Conservation (phyloP, 2,113 vertebrate genomes). For the Gopherus evgoodei region DNA sequence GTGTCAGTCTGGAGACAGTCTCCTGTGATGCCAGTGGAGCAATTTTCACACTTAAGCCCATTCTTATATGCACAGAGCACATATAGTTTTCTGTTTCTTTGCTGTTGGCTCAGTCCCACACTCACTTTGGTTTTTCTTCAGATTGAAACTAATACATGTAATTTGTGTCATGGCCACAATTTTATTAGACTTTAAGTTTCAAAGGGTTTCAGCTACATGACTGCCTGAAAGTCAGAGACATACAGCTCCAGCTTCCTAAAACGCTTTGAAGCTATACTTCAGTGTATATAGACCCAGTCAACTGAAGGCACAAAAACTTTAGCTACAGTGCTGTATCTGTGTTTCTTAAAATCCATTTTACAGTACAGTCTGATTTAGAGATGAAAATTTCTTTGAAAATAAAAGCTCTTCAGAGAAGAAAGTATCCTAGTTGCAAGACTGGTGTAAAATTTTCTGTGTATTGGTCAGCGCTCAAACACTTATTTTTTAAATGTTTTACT, state of each 20-base stretch:
- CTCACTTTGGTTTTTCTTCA: not conserved
- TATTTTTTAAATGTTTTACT: slow-evolving; percentile 30
- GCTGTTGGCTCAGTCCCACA: not conserved
- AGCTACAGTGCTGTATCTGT: not conserved
- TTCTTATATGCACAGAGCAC: not conserved
- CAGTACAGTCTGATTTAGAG: not conserved
- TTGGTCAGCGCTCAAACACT: slow-evolving; percentile 28
- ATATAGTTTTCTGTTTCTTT: too few species aligned
- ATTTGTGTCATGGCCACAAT: not conserved
- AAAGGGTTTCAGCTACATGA: not conserved
- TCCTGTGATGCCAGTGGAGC: not conserved
- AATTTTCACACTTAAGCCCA: not conserved
- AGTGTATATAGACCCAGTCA: not conserved
- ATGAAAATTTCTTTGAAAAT: not conserved
- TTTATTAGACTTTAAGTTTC: not conserved
- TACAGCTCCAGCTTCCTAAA: not conserved
- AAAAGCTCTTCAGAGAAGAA: not conserved
- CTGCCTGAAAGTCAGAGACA: not conserved
- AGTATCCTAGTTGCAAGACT: not conserved
- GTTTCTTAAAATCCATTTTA: not conserved
- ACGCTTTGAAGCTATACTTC: not conserved
- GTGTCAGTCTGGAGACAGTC: not conserved
- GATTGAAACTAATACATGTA: not conserved
- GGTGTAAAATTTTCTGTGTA: not conserved
- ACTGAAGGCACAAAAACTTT: not conserved